phyloP scores from a whole-genome alignment of 1,140 invertebrate species.

The Pollicipes pollicipes region DNA sequence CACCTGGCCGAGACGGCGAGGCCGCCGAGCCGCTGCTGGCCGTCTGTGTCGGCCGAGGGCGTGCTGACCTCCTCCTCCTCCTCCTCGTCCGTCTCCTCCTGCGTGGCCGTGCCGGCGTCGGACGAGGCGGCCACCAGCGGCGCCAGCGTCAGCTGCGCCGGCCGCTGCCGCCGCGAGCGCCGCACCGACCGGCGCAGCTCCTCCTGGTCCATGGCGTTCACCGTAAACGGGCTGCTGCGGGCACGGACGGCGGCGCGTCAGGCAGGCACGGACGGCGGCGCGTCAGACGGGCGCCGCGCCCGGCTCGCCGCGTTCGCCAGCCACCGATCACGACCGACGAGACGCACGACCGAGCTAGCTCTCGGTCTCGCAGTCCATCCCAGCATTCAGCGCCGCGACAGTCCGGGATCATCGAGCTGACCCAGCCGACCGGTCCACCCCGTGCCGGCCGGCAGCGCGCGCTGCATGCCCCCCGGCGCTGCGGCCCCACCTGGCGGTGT shows the following conservation, averaged over 20 bases:
- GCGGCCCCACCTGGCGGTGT: slow-evolving; percentile 29
- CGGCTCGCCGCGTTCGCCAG: no score
- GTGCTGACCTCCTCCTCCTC: slow-evolving; percentile 55
- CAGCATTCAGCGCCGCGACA: no score
- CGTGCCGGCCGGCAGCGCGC: no score
- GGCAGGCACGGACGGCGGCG: no score
- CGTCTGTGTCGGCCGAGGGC: slow-evolving; percentile 48
- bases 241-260: no score
- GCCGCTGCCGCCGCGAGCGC: slow-evolving; percentile 35
- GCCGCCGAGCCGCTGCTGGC: slow-evolving; percentile 25
- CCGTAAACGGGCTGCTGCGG: slow-evolving; percentile 52
- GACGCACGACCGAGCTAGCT: no score
- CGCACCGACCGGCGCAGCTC: slow-evolving; percentile 59
- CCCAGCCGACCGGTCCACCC: no score
- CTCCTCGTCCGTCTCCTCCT: slow-evolving; percentile 45
- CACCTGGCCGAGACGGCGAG: no score
- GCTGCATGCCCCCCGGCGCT: no score
- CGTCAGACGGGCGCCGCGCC: no score
- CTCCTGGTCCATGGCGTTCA: slow-evolving; percentile 69
- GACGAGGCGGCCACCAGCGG: slow-evolving; percentile 32
- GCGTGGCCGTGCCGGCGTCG: background rate
- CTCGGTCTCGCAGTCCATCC: background rate
- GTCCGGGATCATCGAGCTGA: no score
- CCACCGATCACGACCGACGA: no score
- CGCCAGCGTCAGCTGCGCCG: slow-evolving; percentile 15